Percentiles rank a stretch among this genome's conserved stretches.
Evolutionary conservation across 2,888 invertebrate genomes (phyloP).

Genomic region (Plutella xylostella): DNA sequence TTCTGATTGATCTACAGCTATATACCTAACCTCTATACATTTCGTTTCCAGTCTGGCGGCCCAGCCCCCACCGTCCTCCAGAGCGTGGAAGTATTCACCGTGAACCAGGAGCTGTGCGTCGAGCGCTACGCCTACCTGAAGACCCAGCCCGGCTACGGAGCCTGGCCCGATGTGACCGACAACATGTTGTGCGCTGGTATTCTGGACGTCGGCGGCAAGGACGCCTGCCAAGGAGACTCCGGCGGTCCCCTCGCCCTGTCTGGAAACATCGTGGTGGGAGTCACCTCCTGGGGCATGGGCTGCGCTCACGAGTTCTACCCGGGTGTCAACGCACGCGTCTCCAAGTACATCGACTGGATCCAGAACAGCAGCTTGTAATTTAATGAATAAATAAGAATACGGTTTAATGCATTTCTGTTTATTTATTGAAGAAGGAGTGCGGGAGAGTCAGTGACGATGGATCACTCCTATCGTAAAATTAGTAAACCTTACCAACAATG

Average conservation of each 20-base stretch:
- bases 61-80: constrained; percentile 7
- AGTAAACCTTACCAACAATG: no score
- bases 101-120: constrained; percentile 29
- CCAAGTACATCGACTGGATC: constrained; percentile 35
- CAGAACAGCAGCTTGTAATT: no score
- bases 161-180: constrained; percentile 27
- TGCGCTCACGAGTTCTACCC: constrained; percentile 57
- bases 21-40: no score
- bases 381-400: no score
- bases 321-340: constrained; percentile 59
- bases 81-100: constrained; percentile 26
- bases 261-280: constrained; percentile 41
- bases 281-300: constrained; percentile 58
- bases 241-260: constrained; percentile 57
- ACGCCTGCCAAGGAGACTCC: constrained; percentile 61
- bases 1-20: no score
- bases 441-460: no score
- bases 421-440: no score
- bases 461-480: no score
- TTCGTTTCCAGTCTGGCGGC: constrained; percentile 10
- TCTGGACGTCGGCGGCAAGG: constrained; percentile 31
- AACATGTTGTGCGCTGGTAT: constrained; percentile 40
- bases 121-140: constrained; percentile 29
- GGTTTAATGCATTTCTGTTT: no score
- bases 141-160: constrained; percentile 18